Conservation (phyloP, 2,113 vertebrate genomes). For the Crypturellus undulatus region DNA sequence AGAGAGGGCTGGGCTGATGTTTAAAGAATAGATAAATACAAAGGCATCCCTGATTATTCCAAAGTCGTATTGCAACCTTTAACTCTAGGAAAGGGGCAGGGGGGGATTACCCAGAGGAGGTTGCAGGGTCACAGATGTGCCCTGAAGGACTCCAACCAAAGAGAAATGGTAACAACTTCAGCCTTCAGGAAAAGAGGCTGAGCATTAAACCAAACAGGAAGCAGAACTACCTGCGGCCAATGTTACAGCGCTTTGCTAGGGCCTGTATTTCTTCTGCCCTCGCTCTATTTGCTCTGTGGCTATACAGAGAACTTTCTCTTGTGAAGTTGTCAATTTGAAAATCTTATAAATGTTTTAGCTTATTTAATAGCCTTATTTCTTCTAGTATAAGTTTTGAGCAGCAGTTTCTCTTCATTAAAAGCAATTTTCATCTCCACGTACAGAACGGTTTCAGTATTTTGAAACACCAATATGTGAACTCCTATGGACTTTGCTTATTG, state of each 20-base stretch:
- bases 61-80: background rate
- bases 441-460: background rate
- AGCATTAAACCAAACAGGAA: background rate
- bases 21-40: background rate
- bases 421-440: background rate
- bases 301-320: background rate
- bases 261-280: conserved; percentile 34
- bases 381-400: background rate
- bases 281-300: conserved; percentile 13
- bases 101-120: background rate
- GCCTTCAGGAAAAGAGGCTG: background rate
- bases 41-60: background rate
- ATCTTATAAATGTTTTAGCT: conserved; percentile 21
- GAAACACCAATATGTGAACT: background rate
- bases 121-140: background rate
- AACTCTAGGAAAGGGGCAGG: background rate
- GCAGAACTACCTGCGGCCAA: background rate
- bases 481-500: background rate
- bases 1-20: background rate
- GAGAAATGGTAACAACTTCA: conserved; percentile 24
- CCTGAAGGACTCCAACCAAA: background rate
- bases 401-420: background rate
- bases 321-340: conserved; percentile 56
- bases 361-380: background rate
- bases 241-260: background rate